Conservation (phyloP, 2,113 vertebrate species). For the Halichoerus grypus region DNA sequence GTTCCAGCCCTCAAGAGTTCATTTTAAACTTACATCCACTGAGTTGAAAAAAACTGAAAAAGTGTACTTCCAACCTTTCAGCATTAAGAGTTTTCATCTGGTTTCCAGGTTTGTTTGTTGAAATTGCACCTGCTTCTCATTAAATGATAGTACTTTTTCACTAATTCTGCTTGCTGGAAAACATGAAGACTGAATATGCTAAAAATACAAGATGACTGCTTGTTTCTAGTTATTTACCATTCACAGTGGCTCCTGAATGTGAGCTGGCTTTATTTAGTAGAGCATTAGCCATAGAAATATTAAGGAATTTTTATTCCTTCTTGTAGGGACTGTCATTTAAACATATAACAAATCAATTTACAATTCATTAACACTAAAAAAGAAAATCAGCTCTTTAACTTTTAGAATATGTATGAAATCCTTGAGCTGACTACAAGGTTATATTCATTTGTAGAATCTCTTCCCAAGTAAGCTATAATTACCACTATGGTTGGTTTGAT, state of each 20-base stretch:
- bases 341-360: conserved; percentile 75
- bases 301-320: conserved; percentile 52
- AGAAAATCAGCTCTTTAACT: conserved; percentile 73
- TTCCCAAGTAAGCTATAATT: conserved; percentile 70
- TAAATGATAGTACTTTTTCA: conserved; percentile 46
- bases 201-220: conserved; percentile 71
- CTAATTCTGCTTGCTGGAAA: conserved; percentile 55
- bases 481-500: conserved; percentile 63
- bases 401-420: conserved; percentile 78
- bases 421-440: conserved; percentile 69
- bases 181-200: conserved; percentile 58
- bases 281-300: conserved; percentile 41
- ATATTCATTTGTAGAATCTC: conserved; percentile 72
- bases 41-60: not conserved
- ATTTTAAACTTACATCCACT: conserved; percentile 46
- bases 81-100: conserved; percentile 55
- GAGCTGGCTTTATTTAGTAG: conserved; percentile 56
- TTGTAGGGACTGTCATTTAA: conserved; percentile 56
- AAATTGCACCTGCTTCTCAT: conserved; percentile 68
- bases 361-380: conserved; percentile 74
- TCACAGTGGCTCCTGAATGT: conserved; percentile 36
- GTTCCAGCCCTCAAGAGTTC: not conserved
- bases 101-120: conserved; percentile 62
- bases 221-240: conserved; percentile 50
- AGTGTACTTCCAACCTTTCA: not conserved